phyloP scores from a whole-genome alignment of 1,140 invertebrate genomes.

The Drosophila hydei region DNA sequence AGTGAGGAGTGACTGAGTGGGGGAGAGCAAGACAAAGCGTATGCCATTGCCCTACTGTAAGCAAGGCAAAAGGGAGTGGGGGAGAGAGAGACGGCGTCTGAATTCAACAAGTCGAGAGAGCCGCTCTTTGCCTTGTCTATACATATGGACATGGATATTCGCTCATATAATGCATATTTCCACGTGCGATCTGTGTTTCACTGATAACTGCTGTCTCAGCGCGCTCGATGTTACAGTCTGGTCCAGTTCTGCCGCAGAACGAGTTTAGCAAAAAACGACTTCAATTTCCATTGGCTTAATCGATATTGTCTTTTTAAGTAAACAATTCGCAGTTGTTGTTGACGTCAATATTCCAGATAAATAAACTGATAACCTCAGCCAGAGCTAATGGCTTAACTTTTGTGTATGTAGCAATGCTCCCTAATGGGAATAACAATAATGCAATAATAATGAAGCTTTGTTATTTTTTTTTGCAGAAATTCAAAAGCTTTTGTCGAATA shows the following conservation, averaged over 20 bases:
- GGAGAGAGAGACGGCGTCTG: no score
- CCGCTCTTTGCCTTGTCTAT: not conserved
- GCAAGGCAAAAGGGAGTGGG: no score
- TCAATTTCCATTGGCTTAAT: slow-evolving; percentile 47
- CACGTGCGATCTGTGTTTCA: slow-evolving; percentile 30
- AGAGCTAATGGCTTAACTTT: no score
- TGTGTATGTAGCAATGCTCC: no score
- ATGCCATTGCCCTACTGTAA: no score
- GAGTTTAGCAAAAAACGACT: slow-evolving; percentile 56
- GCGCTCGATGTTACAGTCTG: not conserved
- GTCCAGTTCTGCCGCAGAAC: slow-evolving; percentile 54
- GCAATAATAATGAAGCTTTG: no score
- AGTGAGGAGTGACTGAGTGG: not conserved
- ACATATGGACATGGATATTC: not conserved
- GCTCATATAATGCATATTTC: slow-evolving; percentile 25
- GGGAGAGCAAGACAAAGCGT: not conserved
- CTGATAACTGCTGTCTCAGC: not conserved
- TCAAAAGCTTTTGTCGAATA: no score
- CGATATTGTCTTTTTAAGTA: slow-evolving; percentile 18
- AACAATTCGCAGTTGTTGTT: not conserved
- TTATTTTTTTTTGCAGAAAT: no score
- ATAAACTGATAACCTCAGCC: no score
- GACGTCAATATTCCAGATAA: no score
- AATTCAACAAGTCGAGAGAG: slow-evolving; percentile 19
- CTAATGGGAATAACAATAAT: no score